Base-by-base conservation (phyloP, 2,797 vertebrate species). In the Triplophysa bombifrons region DNA sequence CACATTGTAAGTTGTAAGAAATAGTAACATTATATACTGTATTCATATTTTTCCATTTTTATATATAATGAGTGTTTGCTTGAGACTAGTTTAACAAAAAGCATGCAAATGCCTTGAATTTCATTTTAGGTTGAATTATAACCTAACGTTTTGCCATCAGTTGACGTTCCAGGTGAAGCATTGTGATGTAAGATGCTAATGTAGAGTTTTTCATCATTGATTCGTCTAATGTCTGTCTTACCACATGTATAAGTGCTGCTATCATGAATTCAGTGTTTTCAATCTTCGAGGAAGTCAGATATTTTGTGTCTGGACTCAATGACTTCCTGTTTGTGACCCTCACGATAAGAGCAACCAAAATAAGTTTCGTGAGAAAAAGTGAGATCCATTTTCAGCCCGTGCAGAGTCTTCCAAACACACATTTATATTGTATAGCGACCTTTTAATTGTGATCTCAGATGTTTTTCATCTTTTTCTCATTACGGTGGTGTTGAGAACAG, bases 381-480 rank as follows among this genome's bases (percentile, higher is more conserved):
- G 34, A 41, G 16, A 81, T 77, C 30, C 55, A 20, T 65, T 60
- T 60, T 13, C 25, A 30, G 13, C 56, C 5, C 14, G 2, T 61
- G 13, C 11, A 60, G 56, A 60, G 7, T 16, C 5, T 61, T 17
- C 14, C 14, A 61, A 61, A 30, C 58, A 6, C 25, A 27, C 22
- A 61, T 61, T 7, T 61, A 61, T 27, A 93, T 93, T 91, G 90
- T 89, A 92, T 87, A 80, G 85, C 77, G 82, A 85, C 85, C 83
- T 91, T 90, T 82, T 91, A 91, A 92, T 91, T 93, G 90, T 93
- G 89, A 88, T 88, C 87, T 88, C 87, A 71, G 64, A 87, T 85
- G 74, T 86, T 84, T 83, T 90, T 77, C 51, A 53, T 88, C 88
- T 92, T 92, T 91, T 82, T 76, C 70, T 64, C 34, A 66, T 72